These are phyloP conservation scores for Aspidoscelis tigris DNA, from an alignment of 2,113 vertebrate species.

Conservation along the genomic window DNA sequence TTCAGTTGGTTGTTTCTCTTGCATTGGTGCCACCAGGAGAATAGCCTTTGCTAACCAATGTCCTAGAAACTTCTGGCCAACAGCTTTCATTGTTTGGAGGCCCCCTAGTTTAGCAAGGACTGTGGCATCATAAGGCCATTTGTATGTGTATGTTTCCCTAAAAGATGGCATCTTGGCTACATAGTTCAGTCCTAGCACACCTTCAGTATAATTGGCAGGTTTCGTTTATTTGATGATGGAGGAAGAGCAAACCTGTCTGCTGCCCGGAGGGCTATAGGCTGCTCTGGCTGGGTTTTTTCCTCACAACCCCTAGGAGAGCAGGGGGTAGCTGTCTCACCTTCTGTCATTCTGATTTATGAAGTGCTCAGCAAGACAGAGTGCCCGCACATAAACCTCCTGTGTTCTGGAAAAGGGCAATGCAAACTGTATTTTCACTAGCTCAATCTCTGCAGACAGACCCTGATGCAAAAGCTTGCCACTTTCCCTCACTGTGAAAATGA, in stretches of 20 bases:
- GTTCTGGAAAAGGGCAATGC: slow-evolving; percentile 50
- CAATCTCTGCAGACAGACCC: slow-evolving; percentile 42
- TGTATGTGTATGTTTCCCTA: background rate
- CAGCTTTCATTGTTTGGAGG: background rate
- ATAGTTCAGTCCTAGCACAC: background rate
- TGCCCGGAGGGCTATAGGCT: background rate
- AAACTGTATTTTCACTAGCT: slow-evolving; percentile 59
- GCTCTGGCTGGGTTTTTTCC: slow-evolving; percentile 19
- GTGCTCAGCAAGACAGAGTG: slow-evolving; percentile 58
- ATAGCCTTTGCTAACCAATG: no score
- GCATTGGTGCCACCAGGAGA: no score
- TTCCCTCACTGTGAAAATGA: background rate
- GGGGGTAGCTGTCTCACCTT: background rate
- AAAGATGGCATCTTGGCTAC: background rate
- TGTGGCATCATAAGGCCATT: background rate
- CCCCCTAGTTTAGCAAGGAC: background rate
- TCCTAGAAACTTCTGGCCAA: no score
- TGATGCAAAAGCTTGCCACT: slow-evolving; percentile 12
- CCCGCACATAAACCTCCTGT: background rate
- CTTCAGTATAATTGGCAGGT: no score
- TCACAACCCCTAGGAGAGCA: slow-evolving; percentile 34
- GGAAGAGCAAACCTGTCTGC: background rate
- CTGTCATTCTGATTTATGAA: slow-evolving; percentile 68
- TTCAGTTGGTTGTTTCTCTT: no score
- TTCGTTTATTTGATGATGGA: background rate